Evolutionary conservation across 2,888 invertebrate genomes (phyloP).

Genomic region (Agriopis leucophaearia): DNA sequence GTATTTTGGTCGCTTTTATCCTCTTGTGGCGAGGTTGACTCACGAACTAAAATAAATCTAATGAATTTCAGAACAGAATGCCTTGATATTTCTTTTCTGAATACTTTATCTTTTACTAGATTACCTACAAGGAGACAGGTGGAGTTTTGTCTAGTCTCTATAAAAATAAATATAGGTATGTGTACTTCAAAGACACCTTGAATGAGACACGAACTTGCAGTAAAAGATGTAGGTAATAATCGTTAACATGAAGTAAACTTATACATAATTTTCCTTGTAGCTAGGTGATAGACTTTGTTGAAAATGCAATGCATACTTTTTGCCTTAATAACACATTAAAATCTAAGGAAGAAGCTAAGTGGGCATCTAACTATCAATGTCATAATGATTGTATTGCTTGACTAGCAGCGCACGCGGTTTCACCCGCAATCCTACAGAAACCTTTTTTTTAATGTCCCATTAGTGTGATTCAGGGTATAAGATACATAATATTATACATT

Average conservation of each 20-base stretch:
- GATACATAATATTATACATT: too few relatives aligned
- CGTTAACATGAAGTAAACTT: neutral
- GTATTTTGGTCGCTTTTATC: constrained; percentile 56
- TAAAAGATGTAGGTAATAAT: neutral
- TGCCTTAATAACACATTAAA: too few relatives aligned
- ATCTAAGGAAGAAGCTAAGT: too few relatives aligned
- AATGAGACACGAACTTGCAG: neutral
- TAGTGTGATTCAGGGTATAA: too few relatives aligned
- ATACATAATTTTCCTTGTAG: neutral
- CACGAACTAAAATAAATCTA: constrained; percentile 28
- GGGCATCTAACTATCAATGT: too few relatives aligned
- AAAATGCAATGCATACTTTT: neutral
- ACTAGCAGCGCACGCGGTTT: too few relatives aligned
- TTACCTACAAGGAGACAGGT: neutral
- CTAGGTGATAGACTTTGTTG: neutral
- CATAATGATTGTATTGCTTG: too few relatives aligned
- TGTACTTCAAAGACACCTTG: neutral
- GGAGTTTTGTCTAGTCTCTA: neutral
- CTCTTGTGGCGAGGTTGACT: constrained; percentile 27
- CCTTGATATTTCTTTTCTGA: neutral
- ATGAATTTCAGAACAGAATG: neutral
- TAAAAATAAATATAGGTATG: neutral
- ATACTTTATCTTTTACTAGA: neutral
- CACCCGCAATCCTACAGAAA: too few relatives aligned
- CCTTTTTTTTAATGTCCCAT: too few relatives aligned